Conservation (phyloP, 2,797 vertebrate species). For the Myotis pilosus region DNA sequence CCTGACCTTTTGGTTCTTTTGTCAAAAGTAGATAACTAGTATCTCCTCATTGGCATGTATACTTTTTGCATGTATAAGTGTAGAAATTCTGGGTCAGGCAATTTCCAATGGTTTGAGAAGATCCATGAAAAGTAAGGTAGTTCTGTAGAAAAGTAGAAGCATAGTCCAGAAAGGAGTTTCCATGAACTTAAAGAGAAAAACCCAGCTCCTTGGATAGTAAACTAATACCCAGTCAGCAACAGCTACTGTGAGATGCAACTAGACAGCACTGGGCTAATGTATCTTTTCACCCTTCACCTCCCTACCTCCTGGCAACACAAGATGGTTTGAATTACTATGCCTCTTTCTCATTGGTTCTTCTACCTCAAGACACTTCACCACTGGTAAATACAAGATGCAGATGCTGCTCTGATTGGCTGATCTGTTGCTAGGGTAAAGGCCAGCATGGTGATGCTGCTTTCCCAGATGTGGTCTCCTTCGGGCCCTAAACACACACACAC, state of each 20-base stretch:
- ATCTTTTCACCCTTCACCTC: constrained; percentile 29
- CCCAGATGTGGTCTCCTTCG: constrained; percentile 49
- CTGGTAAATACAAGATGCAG: constrained; percentile 26
- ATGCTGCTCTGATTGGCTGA: constrained; percentile 44
- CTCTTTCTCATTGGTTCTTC: constrained; percentile 58
- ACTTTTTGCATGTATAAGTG: background rate
- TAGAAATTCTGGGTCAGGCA: constrained; percentile 37
- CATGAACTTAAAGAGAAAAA: constrained; percentile 13
- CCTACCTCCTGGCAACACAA: constrained; percentile 41
- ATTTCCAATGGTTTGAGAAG: constrained; percentile 47
- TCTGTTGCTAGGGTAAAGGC: constrained; percentile 52
- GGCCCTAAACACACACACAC: background rate
- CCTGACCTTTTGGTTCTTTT: constrained; percentile 44
- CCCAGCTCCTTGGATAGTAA: constrained; percentile 10
- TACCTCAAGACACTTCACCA: constrained; percentile 32
- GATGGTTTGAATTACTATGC: constrained; percentile 45
- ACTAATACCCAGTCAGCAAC: background rate
- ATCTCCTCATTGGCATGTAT: background rate
- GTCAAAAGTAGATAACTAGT: constrained; percentile 32
- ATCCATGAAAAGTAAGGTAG: background rate
- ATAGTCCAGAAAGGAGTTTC: constrained; percentile 32
- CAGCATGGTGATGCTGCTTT: constrained; percentile 41
- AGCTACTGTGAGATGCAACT: background rate
- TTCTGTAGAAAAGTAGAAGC: constrained; percentile 39
- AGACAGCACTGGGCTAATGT: background rate